Evolutionary conservation across 2,113 vertebrate genomes (phyloP).

Genomic region (Miniopterus natalensis): DNA sequence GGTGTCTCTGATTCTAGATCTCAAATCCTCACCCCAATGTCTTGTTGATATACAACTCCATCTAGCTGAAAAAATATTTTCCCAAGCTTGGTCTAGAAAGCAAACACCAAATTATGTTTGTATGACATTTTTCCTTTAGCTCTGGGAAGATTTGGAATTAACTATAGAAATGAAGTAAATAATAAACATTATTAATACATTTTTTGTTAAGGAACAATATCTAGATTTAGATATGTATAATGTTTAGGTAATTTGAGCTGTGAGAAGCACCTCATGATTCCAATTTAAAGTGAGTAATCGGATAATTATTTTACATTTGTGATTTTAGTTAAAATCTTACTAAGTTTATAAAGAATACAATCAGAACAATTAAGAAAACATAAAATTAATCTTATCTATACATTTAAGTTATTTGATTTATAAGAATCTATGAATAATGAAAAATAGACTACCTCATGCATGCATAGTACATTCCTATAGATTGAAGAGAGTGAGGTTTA

Average conservation of each 20-base stretch:
- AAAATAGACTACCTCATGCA: background rate
- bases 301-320: background rate
- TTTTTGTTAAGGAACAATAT: background rate
- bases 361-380: slow-evolving; percentile 9
- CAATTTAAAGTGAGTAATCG: background rate
- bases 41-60: background rate
- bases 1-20: background rate
- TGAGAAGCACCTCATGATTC: background rate
- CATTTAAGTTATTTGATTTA: slow-evolving; percentile 3
- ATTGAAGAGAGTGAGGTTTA: slow-evolving; percentile 3
- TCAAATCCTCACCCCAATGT: background rate
- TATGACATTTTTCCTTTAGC: background rate
- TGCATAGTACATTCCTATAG: background rate
- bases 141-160: background rate
- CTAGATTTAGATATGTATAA: background rate
- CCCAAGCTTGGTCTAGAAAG: background rate
- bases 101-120: background rate
- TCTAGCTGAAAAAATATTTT: background rate
- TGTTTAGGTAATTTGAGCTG: slow-evolving; percentile 11
- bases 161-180: background rate
- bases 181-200: background rate
- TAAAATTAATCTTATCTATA: background rate
- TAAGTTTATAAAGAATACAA: background rate
- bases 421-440: background rate
- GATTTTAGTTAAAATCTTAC: slow-evolving; percentile 39